Base-by-base conservation (phyloP, 2,888 invertebrate species). In the Parascotia fuliginaria region DNA sequence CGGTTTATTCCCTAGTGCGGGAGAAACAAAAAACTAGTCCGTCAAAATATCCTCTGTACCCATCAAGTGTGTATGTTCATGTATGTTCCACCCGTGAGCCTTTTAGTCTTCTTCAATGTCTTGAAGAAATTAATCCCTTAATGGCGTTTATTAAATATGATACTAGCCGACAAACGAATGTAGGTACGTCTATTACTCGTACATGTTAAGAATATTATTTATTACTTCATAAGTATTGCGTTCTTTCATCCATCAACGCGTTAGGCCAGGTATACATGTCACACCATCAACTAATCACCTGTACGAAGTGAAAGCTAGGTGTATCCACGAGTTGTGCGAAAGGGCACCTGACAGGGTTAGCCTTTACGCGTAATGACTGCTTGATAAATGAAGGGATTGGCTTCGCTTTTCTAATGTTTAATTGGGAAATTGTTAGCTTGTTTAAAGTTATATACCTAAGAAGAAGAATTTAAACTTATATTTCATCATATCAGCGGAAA, bases 251-350 rank as follows among this genome's bases (percentile, higher is more conserved):
- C 57, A 53, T 55, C 40, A 65, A 58, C 44, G 22, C 42, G 37
- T 12, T 33, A 7, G 22, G 48, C 43, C 66, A 28, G 41, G 66
- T 70, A 38, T 32, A 52, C 41, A 57, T 62, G 60, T 60, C 70
- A 50, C 42, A 38, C 49, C 46, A 66, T 44, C 58, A 9, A 51
- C 57, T 55, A 57, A 55, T 57, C 66, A 61, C 52, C 46, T 49
- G 37, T 37, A 33, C 40, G 7, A 36, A 63, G 67, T 60, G 66
- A 66, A 70, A 67, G n/a, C n/a, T n/a, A n/a, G 60, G 65, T 28
- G 39, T 50, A 44, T 58, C 52, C 38, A 58, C 42, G 69, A 65
- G 61, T 60, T 61, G 16, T n/a, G 56, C 37, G 31, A 41, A 60
- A 65, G 52, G 65, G 52, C 60, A 57, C 37, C 38, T 39, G 65